Evolutionary conservation across 2,888 invertebrate species (phyloP), one percentile per base, ranked within the genome.

Genomic region (Caenorhabditis sulstoni): DNA sequence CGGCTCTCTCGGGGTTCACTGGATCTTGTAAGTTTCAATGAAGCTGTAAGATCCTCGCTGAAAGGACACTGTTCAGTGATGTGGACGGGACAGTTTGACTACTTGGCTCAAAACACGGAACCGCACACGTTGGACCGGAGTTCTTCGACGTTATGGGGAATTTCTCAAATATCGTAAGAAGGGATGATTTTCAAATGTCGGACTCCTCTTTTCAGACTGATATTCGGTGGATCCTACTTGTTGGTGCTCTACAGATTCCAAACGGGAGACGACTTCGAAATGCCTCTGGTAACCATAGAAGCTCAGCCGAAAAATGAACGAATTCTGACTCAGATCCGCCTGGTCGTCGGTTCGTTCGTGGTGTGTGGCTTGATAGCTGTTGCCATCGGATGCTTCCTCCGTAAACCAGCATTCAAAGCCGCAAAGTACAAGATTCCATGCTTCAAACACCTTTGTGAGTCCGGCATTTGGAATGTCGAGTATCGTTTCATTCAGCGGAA

Each of bases 81-180:
- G 8, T 79, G 79, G 79, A 79, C 79, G 20, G 79, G 79, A 1
- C 79, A 79, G 29, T 79, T 79, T 14, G 79, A 79, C 45, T 79
- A 79, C 29, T 39, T 79, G 9, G 73, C 79, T 20, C 79, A 79
- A 41, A 79, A 79, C 16, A 58, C 57, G 20, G 49, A 58, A 14
- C 73, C 67, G 1, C 49, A 67, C 16, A 73, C 79, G 12, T 20
- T 79, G 22, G 79, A 79, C 62, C 73, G 79, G 14, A 73, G 67
- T 52, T 73, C 79, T 14, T 73, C 79, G 1, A 62, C 22, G 52
- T 29, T 79, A 41, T 79, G 73, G 79, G 79, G 73, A 1, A 12
- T 79, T 0, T 64, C 79, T 5, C 79, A 79, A 47, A 58, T 64
- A 20, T 79, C 79, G 66, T 61, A 22, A 58, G 64, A 41, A 8